Conservation (phyloP, 2,797 vertebrate genomes). For the Rousettus madagascariensis region DNA sequence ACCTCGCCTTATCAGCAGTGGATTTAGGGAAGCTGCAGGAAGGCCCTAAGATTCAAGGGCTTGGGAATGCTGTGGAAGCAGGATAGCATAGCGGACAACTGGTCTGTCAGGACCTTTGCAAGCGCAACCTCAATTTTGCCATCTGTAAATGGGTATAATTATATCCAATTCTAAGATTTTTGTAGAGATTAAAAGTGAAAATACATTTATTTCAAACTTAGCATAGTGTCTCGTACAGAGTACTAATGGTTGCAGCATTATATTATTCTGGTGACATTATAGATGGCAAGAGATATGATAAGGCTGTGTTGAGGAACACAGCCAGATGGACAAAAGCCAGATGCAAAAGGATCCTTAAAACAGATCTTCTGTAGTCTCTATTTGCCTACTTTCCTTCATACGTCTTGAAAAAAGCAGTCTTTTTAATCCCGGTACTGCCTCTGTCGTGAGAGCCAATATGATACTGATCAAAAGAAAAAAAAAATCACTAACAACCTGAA, state of each 20-base stretch:
- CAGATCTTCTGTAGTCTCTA: neutral
- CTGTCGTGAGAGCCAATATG: constrained; percentile 17
- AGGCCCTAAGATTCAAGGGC: neutral
- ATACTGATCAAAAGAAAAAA: neutral
- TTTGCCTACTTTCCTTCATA: neutral
- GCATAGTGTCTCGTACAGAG: neutral
- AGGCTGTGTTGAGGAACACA: neutral
- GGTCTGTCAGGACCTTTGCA: neutral
- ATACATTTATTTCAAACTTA: neutral
- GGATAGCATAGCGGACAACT: neutral
- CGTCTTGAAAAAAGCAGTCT: neutral
- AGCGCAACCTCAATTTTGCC: neutral
- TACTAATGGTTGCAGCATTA: neutral
- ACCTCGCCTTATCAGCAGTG: neutral
- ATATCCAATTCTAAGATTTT: neutral
- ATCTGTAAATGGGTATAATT: neutral
- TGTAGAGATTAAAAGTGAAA: neutral
- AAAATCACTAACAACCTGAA: neutral
- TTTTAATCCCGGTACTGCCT: neutral
- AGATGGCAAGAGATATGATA: neutral
- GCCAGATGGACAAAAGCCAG: neutral
- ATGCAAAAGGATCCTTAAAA: neutral
- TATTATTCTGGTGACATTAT: neutral
- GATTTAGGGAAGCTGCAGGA: neutral
- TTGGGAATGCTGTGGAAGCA: neutral